Evolutionary conservation across 2,888 invertebrate species (phyloP).

Genomic region (Macaria notata): DNA sequence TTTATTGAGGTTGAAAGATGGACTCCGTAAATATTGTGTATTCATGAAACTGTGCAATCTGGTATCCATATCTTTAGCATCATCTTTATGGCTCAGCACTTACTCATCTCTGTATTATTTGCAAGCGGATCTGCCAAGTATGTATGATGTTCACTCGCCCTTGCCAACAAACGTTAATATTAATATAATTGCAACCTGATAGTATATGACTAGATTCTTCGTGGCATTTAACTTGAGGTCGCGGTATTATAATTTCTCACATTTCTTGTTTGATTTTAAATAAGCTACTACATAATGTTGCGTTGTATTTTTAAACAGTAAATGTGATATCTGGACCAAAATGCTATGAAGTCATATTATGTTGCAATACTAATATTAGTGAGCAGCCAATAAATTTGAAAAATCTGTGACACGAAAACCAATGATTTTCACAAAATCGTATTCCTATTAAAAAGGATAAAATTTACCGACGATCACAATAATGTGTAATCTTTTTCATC

Average conservation of each 20-base stretch:
- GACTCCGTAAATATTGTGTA: constrained; percentile 8
- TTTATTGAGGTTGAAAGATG: constrained; percentile 17
- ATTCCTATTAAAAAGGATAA: no score
- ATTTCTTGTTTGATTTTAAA: constrained; percentile 17
- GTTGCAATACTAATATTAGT: no score
- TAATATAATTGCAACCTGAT: constrained; percentile 42
- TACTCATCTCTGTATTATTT: constrained; percentile 40
- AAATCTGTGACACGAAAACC: no score
- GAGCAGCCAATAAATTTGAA: no score
- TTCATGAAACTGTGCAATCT: constrained; percentile 18
- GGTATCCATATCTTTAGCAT: constrained; percentile 5
- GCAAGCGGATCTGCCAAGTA: constrained; percentile 39
- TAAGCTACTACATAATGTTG: not conserved
- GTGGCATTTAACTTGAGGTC: constrained; percentile 27
- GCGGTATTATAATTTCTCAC: constrained; percentile 24
- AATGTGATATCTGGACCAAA: no score
- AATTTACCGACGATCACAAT: no score
- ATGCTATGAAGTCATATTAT: no score
- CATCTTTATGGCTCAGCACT: constrained; percentile 35
- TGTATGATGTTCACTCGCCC: constrained; percentile 31
- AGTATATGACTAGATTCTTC: constrained; percentile 17
- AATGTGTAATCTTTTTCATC: constrained; percentile 7
- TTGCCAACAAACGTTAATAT: constrained; percentile 42
- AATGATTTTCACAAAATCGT: no score
- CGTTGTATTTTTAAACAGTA: not conserved